Base-by-base conservation (phyloP, 2,888 invertebrate genomes). In the Achlya flavicornis region DNA sequence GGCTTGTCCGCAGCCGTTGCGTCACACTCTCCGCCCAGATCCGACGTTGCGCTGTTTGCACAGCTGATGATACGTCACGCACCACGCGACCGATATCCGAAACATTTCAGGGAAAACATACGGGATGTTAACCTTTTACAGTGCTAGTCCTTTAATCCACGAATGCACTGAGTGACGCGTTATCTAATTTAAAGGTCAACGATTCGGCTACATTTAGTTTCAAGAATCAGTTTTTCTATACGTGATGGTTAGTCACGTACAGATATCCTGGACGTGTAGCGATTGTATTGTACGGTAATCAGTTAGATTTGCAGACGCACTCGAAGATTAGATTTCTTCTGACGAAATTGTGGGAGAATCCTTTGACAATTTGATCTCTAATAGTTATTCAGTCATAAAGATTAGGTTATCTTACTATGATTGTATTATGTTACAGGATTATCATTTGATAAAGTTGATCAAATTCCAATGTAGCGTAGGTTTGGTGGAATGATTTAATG, bases 21-120 rank as follows among this genome's bases (percentile, higher is more conserved):
- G 81, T 84, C 81, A 84, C 82, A 77, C 76, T 61, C 65, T 71
- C 53, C 53, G 53, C 53, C 48, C 66, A 65, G 43, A 3, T 14
- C 69, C 38, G 67, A 71, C 78, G 77, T 66, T 64, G 68, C 70
- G 64, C 70, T 48, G 74, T 80, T 77, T 76, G 70, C 70, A 69
- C 86, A 83, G 86, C 83, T 85, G 85, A 77, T 67, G 65, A 61
- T 70, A 85, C 87, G 87, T 86, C 84, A 87, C 74, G 43, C 62
- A 43, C 61, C 53, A 12, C 57, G 61, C 66, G 66, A 59, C 63
- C 63, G 66, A 57, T 53, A 61, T 61, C 61, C 57, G 53, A 48
- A 61, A 46, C 32, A 48, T 63, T 73, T 75, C 73, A 69, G 63
- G 63, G 71, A 75, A 76, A 64, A 58, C 62, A 72, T 74, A 68